A percentile compares a stretch with the other conserved stretches of the same genome.
Conservation (phyloP, 2,113 vertebrate species). For the Etheostoma spectabile region DNA sequence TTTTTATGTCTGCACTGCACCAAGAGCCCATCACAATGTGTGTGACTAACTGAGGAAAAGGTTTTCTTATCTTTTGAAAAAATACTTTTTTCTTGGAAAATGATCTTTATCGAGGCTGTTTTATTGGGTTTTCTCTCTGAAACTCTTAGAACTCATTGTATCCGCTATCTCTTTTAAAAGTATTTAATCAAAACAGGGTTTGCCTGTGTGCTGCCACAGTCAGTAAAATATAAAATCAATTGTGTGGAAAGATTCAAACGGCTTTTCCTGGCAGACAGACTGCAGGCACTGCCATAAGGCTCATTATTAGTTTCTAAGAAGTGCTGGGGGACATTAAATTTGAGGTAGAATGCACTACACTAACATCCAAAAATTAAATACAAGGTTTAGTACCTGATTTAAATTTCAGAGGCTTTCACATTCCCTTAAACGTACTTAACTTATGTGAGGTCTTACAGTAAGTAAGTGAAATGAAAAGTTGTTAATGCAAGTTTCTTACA, state of each 20-base stretch:
- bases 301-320: conserved; percentile 52
- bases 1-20: conserved; percentile 26
- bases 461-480: conserved; percentile 39
- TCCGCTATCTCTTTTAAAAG: conserved; percentile 23
- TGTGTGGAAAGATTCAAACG: conserved; percentile 18
- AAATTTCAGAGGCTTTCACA: neutral
- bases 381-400: conserved; percentile 33
- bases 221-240: conserved; percentile 41
- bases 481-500: conserved; percentile 15
- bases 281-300: neutral
- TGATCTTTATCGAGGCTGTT: conserved; percentile 59
- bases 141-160: conserved; percentile 62
- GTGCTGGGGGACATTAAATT: conserved; percentile 19
- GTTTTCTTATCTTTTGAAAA: conserved; percentile 65
- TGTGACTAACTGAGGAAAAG: conserved; percentile 48
- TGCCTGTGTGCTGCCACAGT: conserved; percentile 27
- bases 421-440: conserved; percentile 12
- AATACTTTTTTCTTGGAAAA: conserved; percentile 58
- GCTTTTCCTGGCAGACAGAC: conserved; percentile 16
- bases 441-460: conserved; percentile 2
- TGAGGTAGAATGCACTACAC: conserved; percentile 18
- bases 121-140: conserved; percentile 50
- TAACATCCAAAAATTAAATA: conserved; percentile 43
- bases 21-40: conserved; percentile 26
- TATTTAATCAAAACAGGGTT: conserved; percentile 65